Evolutionary conservation across 2,113 vertebrate genomes (phyloP).

Genomic region (Myotis yumanensis): DNA sequence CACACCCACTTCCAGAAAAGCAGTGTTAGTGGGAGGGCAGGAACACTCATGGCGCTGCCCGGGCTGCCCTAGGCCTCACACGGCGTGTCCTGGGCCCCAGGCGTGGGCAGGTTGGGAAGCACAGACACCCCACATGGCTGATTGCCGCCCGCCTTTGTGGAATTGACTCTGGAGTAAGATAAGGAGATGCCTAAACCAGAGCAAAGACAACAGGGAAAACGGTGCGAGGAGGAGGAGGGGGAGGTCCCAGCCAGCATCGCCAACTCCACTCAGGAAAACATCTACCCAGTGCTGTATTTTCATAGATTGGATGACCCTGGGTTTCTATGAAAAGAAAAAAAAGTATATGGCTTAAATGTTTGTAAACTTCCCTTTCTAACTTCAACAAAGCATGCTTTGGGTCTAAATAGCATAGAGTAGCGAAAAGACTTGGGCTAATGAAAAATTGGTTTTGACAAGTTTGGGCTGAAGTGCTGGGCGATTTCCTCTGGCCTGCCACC

Average conservation of each 20-base stretch:
- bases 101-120: neutral
- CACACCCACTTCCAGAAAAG: constrained; percentile 85
- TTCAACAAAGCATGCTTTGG: neutral
- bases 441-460: constrained; percentile 42
- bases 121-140: neutral
- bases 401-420: neutral
- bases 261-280: neutral
- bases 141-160: neutral
- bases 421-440: neutral
- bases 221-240: neutral
- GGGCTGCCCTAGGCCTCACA: constrained; percentile 60
- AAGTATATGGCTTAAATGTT: neutral
- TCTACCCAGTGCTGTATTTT: neutral
- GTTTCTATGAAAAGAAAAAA: neutral
- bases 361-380: neutral
- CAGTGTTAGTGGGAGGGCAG: constrained; percentile 80
- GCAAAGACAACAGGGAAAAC: neutral
- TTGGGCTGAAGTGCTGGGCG: neutral
- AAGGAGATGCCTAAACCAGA: constrained; percentile 32
- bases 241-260: neutral
- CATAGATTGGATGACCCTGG: neutral
- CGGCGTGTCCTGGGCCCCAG: neutral
- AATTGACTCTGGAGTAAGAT: constrained; percentile 34
- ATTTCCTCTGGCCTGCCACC: constrained; percentile 42
- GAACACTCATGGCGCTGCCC: constrained; percentile 75